phyloP scores from a whole-genome alignment of 2,797 vertebrate species.

The Potorous gilbertii region DNA sequence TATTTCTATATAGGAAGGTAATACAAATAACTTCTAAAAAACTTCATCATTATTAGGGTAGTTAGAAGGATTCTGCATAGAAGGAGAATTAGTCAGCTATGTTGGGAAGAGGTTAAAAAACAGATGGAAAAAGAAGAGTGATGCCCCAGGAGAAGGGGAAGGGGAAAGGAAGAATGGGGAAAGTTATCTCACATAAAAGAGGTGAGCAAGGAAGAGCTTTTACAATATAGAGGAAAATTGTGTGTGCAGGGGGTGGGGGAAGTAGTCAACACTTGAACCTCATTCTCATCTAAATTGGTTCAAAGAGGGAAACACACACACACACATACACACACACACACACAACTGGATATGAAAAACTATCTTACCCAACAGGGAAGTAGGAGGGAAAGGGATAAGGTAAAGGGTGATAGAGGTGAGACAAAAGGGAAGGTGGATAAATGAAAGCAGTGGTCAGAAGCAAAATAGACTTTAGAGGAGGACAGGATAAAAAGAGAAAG shows the following conservation, averaged over 20 bases:
- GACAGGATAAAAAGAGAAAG: not conserved
- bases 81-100: not conserved
- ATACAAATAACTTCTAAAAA: not conserved
- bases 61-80: not conserved
- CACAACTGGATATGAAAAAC: no score
- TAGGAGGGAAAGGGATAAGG: not conserved
- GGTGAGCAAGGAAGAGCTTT: not conserved
- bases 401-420: not conserved
- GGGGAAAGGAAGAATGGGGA: not conserved
- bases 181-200: not conserved
- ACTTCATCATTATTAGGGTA: not conserved
- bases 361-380: not conserved
- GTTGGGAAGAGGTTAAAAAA: not conserved
- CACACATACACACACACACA: no score
- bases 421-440: not conserved
- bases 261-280: not conserved
- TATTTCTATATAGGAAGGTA: not conserved
- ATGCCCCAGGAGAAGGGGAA: not conserved
- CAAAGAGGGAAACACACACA: not conserved
- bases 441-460: not conserved
- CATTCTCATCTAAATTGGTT: not conserved
- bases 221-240: not conserved
- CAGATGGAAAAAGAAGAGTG: not conserved
- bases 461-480: not conserved
- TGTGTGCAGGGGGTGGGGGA: no score